Percentiles rank a stretch among this genome's conserved stretches.
These are phyloP conservation scores for Anabacerthia variegaticeps DNA, from an alignment of 2,797 vertebrate species.

Conservation along the genomic window DNA sequence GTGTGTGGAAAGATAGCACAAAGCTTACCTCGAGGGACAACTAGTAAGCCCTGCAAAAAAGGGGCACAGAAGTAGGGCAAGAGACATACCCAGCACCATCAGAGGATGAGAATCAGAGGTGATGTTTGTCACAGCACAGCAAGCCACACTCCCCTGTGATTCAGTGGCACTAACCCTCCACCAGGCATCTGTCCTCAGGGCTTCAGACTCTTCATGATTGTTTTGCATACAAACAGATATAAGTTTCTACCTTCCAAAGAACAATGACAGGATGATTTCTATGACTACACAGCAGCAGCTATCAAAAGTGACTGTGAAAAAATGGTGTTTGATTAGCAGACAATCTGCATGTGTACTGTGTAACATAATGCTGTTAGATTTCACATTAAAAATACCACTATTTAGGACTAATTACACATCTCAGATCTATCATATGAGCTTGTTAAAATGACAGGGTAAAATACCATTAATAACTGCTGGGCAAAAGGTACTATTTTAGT, in stretches of 20 bases:
- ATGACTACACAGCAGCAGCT: not conserved
- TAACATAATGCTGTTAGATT: not conserved
- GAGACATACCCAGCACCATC: not conserved
- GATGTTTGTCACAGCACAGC: not conserved
- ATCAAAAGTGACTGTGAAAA: not conserved
- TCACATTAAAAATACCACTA: not conserved
- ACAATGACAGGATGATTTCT: not conserved
- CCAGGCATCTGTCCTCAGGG: not conserved
- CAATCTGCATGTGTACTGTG: not conserved
- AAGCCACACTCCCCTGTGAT: not conserved
- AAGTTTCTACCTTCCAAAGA: not conserved
- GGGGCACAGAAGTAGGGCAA: accelerated
- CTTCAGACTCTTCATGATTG: not conserved
- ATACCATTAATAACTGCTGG: not conserved
- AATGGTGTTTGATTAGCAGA: not conserved
- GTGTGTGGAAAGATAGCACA: not conserved
- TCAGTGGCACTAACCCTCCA: not conserved
- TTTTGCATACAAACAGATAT: not conserved
- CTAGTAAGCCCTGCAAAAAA: not conserved
- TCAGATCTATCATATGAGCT: not conserved
- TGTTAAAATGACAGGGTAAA: not conserved
- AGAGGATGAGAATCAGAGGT: not conserved
- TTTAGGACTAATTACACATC: not conserved
- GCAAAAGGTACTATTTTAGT: slow-evolving; percentile 26
- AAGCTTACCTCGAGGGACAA: not conserved